A percentile compares a stretch with the other conserved stretches of the same genome.
These are phyloP conservation scores for Discoglossus pictus DNA, from an alignment of 2,797 vertebrate genomes.

Conservation along the genomic window DNA sequence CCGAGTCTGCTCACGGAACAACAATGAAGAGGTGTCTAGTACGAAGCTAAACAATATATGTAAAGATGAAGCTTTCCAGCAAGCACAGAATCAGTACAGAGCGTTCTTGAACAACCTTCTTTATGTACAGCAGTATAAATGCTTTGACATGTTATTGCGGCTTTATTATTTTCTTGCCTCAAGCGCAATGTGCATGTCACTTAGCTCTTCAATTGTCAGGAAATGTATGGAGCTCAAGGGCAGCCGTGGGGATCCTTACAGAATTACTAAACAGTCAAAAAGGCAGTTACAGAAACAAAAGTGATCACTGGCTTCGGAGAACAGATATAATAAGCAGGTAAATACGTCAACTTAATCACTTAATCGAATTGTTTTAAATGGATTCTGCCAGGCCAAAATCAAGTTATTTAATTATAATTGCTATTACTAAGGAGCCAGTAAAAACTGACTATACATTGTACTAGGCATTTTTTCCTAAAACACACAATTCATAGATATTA, in stretches of 20 bases:
- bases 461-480: no score
- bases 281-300: conserved; percentile 28
- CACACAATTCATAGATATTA: no score
- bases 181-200: conserved; percentile 25
- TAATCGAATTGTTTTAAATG: no score
- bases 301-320: no score
- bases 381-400: no score
- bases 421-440: no score
- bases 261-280: conserved; percentile 18
- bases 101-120: conserved; percentile 39
- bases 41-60: background rate
- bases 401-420: no score
- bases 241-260: conserved; percentile 3
- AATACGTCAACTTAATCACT: no score
- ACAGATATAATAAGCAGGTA: no score
- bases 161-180: conserved; percentile 4
- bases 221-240: conserved; percentile 20
- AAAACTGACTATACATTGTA: no score
- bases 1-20: no score
- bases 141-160: conserved; percentile 25
- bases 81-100: background rate
- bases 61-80: background rate
- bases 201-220: conserved; percentile 35
- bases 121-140: background rate
- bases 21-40: background rate